These are phyloP conservation scores for Drosophila conformis DNA, from an alignment of 2,888 invertebrate genomes.

Conservation along the genomic window DNA sequence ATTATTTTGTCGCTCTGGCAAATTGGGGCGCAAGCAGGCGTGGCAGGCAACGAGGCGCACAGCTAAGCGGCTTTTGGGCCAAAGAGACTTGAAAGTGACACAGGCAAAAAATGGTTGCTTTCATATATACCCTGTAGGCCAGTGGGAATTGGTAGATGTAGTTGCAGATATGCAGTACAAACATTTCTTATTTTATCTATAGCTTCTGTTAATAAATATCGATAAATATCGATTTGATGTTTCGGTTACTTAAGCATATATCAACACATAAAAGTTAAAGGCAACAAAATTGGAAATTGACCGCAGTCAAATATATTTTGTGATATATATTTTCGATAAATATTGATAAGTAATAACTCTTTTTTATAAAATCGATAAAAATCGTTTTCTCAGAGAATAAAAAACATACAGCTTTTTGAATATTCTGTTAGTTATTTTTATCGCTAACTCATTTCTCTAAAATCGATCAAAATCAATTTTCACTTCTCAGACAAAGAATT, in stretches of 20 bases:
- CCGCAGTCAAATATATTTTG: too few species aligned
- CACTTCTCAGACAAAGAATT: not conserved
- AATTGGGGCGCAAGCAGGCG: constrained; percentile 54
- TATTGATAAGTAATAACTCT: not conserved
- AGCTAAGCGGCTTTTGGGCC: constrained; percentile 43
- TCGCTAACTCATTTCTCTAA: fast-evolving
- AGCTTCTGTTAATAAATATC: not conserved
- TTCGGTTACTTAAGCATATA: not conserved
- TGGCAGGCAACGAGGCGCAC: constrained; percentile 65
- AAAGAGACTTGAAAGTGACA: constrained; percentile 37
- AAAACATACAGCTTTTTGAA: fast-evolving
- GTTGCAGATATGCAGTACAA: not conserved
- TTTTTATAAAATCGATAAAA: not conserved
- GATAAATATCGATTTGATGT: not conserved
- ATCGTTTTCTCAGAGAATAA: not conserved
- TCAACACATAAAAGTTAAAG: not conserved
- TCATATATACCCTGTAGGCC: not conserved
- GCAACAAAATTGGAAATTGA: not conserved
- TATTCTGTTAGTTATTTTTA: not conserved
- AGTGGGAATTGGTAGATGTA: not conserved
- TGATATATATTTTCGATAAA: not conserved
- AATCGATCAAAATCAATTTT: not conserved
- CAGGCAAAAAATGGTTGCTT: constrained; percentile 24
- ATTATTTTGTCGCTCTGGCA: constrained; percentile 5
- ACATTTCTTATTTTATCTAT: not conserved